Evolutionary conservation across 2,888 invertebrate genomes (phyloP), one percentile per base, ranked within the genome.

Genomic region (Sesamia inferens): DNA sequence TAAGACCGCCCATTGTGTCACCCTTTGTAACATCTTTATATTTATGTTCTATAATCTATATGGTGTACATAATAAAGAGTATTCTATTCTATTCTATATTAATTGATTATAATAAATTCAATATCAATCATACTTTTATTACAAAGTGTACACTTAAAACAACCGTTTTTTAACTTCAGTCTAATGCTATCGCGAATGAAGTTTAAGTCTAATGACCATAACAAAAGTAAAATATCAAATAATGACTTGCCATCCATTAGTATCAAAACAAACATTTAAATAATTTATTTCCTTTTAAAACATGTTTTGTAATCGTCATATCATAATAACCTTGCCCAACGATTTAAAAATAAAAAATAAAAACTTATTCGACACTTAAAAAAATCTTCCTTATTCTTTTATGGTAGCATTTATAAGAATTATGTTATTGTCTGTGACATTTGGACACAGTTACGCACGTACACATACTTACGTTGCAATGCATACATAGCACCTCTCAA

Each of bases 351-450:
- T 42, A 16, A n/a, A 24, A 70, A 54, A 71, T 7, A 67, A 73
- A 64, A 62, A 48, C 5, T 11, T 16, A 19, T 44, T 22, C 54
- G 16, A 63, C 42, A 63, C 10, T 22, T 58, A 14, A 55, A 66
- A 55, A 72, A 69, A 48, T 64, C 71, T 80, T 83, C 84, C 75
- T 68, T 70, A 65, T 69, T 77, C 58, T 71, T 74, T 76, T 73
- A 79, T 77, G 75, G 71, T 68, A 71, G 59, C 66, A 74, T 81
- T 74, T 70, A 68, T 75, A 73, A 68, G 31, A 47, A 70, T 72
- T 59, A 74, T 31, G 47, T 64, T 78, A 61, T 74, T 86, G 74
- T 80, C 68, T 72, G 42, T 71, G 71, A 71, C 70, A 79, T 66
- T 64, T 69, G 42, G n/a, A n/a, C n/a, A n/a, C n/a, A n/a, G n/a